Conservation (phyloP, 2,797 vertebrate genomes). For the Takifugu ocellatus region DNA sequence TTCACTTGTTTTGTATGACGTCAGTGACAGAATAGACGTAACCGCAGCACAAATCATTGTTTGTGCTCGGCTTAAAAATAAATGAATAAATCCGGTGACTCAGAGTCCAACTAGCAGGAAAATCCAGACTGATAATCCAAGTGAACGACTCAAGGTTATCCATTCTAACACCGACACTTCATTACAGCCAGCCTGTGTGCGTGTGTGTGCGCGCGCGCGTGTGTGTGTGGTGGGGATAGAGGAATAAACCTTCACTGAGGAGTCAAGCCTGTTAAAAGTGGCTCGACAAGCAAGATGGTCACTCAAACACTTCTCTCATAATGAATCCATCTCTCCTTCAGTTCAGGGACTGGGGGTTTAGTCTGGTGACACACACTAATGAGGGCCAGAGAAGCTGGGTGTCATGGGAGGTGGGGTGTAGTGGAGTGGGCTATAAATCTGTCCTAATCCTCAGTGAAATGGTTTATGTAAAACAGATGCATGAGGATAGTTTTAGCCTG, state of each 20-base stretch:
- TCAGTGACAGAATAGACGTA: conserved; percentile 8
- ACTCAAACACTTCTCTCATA: conserved; percentile 41
- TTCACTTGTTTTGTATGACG: conserved; percentile 24
- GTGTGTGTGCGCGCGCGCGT: not conserved
- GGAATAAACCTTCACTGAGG: conserved; percentile 51
- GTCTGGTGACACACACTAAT: conserved; percentile 38
- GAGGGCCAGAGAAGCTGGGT: conserved; percentile 16
- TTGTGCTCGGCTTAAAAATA: conserved; percentile 14
- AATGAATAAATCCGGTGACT: conserved; percentile 30
- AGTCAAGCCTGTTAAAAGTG: conserved; percentile 54
- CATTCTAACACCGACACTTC: conserved; percentile 71
- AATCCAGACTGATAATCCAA: conserved; percentile 62
- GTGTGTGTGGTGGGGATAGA: conserved; percentile 6
- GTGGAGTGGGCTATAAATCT: conserved; percentile 33
- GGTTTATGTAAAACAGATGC: conserved; percentile 36
- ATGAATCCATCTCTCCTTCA: conserved; percentile 47
- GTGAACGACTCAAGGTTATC: conserved; percentile 58
- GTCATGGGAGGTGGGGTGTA: conserved; percentile 16
- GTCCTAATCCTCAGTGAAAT: conserved; percentile 33
- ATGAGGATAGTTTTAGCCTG: conserved; percentile 21
- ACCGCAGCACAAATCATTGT: not conserved
- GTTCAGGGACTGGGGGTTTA: conserved; percentile 21
- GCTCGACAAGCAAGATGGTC: conserved; percentile 43
- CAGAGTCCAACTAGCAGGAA: conserved; percentile 32
- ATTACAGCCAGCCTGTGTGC: conserved; percentile 52